Base-by-base conservation (phyloP, 2,113 vertebrate genomes). In the pig (Sus scrofa) region DNA sequence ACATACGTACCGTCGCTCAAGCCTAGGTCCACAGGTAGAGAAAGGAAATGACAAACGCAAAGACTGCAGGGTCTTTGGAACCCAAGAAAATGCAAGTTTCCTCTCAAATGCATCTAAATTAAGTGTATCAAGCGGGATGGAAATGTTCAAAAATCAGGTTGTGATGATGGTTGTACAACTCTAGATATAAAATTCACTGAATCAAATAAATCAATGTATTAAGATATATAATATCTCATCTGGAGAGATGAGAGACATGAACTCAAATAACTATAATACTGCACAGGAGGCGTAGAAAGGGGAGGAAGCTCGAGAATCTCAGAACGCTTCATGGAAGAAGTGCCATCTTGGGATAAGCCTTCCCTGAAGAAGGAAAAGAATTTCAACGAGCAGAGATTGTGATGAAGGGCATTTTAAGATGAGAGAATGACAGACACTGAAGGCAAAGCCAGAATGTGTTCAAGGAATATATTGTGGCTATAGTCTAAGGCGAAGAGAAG, bases 51-150 rank as follows among this genome's bases (percentile, higher is more conserved):
- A 50, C 39, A 44, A 44, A 70, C 50, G 65, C 20, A 78, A 68
- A 95, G 62, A 74, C 32, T 24, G 30, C 16, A 89, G 44, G 34
- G 15, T 0, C 39, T 67, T 67, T 81, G 70, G 52, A 85, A 87
- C 24, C 77, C 56, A 92, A 85, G 75, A 92, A 96, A 18, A 44
- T 44, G n/a, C 26, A 94, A 65, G 44, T 65, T 78, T 95, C 70
- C 77, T 54, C 27, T 78, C 71, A 73, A 81, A 84, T 94, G 68
- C 50, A 77, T 37, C 96, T 89, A 67, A 87, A 78, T 94, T 94
- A 52, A 60, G 54, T 68, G 85, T 82, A 81, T 39, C 50, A 83
- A 86, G 62, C 50, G 44, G 44, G 44, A 44, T 44, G 44, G 44
- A 44, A 44, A 44, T 44, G 44, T 44, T 44, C 44, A 6, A 44